Percentiles rank a stretch among this genome's conserved stretches.
These are phyloP conservation scores for Drosophila robusta DNA, from an alignment of 2,888 invertebrate genomes.

Conservation along the genomic window DNA sequence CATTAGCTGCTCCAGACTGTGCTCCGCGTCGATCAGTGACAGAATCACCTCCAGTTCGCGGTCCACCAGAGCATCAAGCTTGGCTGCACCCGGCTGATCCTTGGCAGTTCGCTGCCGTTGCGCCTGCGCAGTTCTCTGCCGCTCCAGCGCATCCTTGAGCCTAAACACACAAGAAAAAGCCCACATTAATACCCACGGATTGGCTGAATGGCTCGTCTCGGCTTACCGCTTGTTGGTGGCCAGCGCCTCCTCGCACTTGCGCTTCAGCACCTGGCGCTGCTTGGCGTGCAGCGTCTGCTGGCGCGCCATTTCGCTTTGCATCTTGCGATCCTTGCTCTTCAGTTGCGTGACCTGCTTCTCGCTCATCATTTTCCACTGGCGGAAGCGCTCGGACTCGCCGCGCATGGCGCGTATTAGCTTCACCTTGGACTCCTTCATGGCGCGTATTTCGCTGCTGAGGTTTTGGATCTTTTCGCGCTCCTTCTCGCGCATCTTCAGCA, in stretches of 20 bases:
- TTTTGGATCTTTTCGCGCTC: constrained; percentile 91
- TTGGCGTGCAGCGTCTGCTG: constrained; percentile 92
- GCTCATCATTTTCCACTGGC: constrained; percentile 91
- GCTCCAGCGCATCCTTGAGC: constrained; percentile 83
- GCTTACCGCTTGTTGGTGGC: constrained; percentile 92
- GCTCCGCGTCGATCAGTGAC: constrained; percentile 91
- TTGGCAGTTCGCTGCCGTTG: constrained; percentile 75
- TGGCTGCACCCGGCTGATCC: constrained; percentile 76
- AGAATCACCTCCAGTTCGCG: constrained; percentile 92
- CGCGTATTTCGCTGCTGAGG: constrained; percentile 90
- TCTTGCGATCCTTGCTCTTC: constrained; percentile 92
- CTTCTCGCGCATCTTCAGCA: constrained; percentile 91
- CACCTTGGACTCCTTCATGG: constrained; percentile 93
- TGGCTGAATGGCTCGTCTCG: background rate
- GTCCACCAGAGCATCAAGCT: constrained; percentile 88
- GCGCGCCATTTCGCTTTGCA: constrained; percentile 91
- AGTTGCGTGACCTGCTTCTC: constrained; percentile 92
- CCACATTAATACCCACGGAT: background rate
- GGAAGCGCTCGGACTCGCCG: constrained; percentile 92
- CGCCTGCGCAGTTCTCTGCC: constrained; percentile 78
- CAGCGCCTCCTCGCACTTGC: constrained; percentile 95
- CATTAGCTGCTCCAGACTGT: constrained; percentile 90
- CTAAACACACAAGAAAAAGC: constrained; percentile 39
- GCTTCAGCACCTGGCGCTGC: constrained; percentile 92
- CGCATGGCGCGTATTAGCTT: constrained; percentile 93